Base-by-base conservation (phyloP, 1,140 invertebrate species). In the Tigriopus japonicus region DNA sequence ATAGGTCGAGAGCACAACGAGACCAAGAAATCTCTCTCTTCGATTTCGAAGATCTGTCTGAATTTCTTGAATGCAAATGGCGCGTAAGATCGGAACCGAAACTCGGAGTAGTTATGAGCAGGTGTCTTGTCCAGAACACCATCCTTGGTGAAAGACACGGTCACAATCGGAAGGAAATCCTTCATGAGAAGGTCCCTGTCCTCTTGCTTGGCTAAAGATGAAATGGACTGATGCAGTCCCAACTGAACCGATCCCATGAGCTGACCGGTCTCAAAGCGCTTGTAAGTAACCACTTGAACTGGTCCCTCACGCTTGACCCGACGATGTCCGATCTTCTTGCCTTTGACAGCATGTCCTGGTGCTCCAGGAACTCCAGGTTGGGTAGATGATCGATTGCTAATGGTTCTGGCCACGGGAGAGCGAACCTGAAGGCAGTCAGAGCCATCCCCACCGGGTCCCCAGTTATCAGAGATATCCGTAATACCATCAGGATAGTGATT, bases 51-150 rank as follows among this genome's bases (percentile, higher is more conserved):
- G 64, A 98, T 78, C 76, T 98, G 92, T 65, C 96, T 80, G 77
- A 99, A 98, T 74, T 98, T 98, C 67, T 95, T 82, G 80, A 99
- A 99, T 71, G 95, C 96, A 70, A 98, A 91, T 13, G 96, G 94
- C 62, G 95, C 95, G 75, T 98, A 99, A 62, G 92, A 93, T 74
- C 95, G 96, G 74, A 98, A 98, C 54, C 74, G 73, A 75, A 90
- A 91, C 73, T 90, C 86, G 45, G 84, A 86, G 73, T 83, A 90
- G 72, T 89, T 86, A 75, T 90, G 86, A 60, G 87, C 86, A 58
- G 86, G 86, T 35, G 86, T 89, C 21, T 58, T 58, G 71, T 86
- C 83, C 74, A 86, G 88, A 54, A 85, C 87, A 58, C 87, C 87
- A 73, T 87, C 85, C 69, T 80, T 80, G 23, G 93, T 89, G 75